Evolutionary conservation across 1,140 invertebrate genomes (phyloP).

Genomic region (Glomeris maerens): DNA sequence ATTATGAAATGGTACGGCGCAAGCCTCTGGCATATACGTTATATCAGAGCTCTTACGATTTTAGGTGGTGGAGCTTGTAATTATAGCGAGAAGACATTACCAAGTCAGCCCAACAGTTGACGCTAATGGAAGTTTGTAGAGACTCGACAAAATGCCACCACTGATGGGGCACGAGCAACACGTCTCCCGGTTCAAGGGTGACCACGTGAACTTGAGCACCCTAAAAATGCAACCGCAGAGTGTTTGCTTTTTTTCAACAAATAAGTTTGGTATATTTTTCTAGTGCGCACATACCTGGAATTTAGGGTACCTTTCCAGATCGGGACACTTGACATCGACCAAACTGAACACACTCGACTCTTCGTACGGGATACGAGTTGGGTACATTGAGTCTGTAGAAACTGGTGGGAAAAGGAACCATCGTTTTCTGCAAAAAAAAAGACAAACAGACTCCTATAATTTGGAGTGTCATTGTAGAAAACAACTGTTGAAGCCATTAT

Average conservation of each 20-base stretch:
- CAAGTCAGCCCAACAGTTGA: slow-evolving; percentile 77
- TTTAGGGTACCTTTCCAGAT: slow-evolving; percentile 25
- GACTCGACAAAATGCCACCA: slow-evolving; percentile 97
- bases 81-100: slow-evolving; percentile 28
- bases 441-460: too few species aligned
- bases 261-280: too few species aligned
- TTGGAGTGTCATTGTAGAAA: too few species aligned
- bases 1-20: not conserved
- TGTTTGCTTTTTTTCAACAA: too few species aligned
- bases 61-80: too few species aligned
- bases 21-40: not conserved
- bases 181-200: slow-evolving; percentile 62
- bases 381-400: slow-evolving; percentile 46
- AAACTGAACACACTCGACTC: slow-evolving; percentile 88
- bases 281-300: slow-evolving; percentile 30
- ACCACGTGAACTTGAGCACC: slow-evolving; percentile 38
- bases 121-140: slow-evolving; percentile 50
- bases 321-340: slow-evolving; percentile 37
- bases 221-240: too few species aligned
- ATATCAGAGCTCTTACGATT: too few species aligned
- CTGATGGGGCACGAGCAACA: slow-evolving; percentile 68
- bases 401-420: slow-evolving; percentile 86
- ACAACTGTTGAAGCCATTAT: too few species aligned
- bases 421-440: slow-evolving; percentile 51
- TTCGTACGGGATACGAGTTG: slow-evolving; percentile 85